Percentiles rank a stretch among this genome's conserved stretches.
Evolutionary conservation across 2,797 vertebrate genomes (phyloP).

Genomic region (Enteromius thamalakanensis): DNA sequence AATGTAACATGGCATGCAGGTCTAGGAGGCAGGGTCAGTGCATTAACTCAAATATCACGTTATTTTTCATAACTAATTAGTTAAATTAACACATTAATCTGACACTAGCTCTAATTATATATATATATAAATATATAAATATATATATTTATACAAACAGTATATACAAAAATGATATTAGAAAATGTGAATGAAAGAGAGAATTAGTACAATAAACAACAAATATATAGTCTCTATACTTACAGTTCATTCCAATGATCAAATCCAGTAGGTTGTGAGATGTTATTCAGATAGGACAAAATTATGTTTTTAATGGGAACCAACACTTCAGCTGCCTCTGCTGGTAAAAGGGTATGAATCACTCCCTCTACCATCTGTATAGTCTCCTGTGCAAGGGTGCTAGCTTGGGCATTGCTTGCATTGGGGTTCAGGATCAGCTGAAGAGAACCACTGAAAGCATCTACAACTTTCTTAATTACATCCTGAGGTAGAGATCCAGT

Average conservation of each 20-base stretch:
- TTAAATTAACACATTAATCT: too few species aligned
- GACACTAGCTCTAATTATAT: too few species aligned
- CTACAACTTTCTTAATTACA: conserved; percentile 62
- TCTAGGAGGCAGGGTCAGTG: too few species aligned
- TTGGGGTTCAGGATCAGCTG: conserved; percentile 64
- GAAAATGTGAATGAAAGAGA: too few species aligned
- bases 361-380: conserved; percentile 59
- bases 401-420: conserved; percentile 61
- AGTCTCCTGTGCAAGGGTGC: conserved; percentile 63
- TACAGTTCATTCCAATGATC: conserved; percentile 73
- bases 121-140: too few species aligned
- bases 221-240: conserved; percentile 57
- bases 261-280: conserved; percentile 53
- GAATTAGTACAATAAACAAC: too few species aligned
- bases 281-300: conserved; percentile 68
- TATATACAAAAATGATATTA: too few species aligned
- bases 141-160: too few species aligned
- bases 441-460: conserved; percentile 62
- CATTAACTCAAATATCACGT: too few species aligned
- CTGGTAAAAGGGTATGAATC: conserved; percentile 58
- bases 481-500: conserved; percentile 31
- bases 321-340: conserved; percentile 58
- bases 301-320: conserved; percentile 57
- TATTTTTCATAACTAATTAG: too few species aligned
- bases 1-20: too few species aligned